These are phyloP conservation scores for Chrysogorgia sp. DNA, from an alignment of 92 coral and sea anemone species.

Conservation along the genomic window DNA sequence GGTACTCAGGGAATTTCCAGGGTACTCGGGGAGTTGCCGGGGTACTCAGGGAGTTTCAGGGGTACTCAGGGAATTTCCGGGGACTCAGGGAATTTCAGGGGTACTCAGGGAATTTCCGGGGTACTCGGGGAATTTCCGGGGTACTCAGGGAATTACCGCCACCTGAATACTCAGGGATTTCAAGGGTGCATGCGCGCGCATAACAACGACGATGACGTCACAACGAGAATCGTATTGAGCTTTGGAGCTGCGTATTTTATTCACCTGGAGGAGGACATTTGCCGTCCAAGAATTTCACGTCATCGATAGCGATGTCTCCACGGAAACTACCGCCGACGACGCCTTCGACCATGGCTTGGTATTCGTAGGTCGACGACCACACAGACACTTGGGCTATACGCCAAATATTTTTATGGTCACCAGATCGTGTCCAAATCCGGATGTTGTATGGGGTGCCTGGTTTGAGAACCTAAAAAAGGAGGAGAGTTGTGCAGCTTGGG, in stretches of 20 bases:
- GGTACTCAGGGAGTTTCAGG: too few species aligned
- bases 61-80: too few species aligned
- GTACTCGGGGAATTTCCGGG: too few species aligned
- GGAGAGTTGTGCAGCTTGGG: not conserved
- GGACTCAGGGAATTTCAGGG: too few species aligned
- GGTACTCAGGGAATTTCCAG: too few species aligned
- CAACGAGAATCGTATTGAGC: too few species aligned
- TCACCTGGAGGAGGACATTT: conserved; percentile 84
- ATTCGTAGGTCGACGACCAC: conserved; percentile 45
- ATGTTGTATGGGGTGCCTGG: conserved; percentile 74
- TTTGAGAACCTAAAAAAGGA: conserved; percentile 62
- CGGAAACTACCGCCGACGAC: conserved; percentile 66
- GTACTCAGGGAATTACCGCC: too few species aligned
- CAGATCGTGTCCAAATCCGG: conserved; percentile 80
- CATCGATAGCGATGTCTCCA: conserved; percentile 94
- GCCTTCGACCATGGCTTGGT: conserved; percentile 76
- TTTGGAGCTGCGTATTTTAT: not conserved
- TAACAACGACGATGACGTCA: too few species aligned
- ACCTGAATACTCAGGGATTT: too few species aligned
- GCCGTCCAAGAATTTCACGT: conserved; percentile 73
- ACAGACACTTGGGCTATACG: conserved; percentile 76
- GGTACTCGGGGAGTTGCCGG: too few species aligned
- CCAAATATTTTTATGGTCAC: conserved; percentile 82
- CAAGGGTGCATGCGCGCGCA: too few species aligned
- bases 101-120: too few species aligned